Evolutionary conservation across 2,888 invertebrate species (phyloP).

Genomic region (Caenorhabditis wallacei): DNA sequence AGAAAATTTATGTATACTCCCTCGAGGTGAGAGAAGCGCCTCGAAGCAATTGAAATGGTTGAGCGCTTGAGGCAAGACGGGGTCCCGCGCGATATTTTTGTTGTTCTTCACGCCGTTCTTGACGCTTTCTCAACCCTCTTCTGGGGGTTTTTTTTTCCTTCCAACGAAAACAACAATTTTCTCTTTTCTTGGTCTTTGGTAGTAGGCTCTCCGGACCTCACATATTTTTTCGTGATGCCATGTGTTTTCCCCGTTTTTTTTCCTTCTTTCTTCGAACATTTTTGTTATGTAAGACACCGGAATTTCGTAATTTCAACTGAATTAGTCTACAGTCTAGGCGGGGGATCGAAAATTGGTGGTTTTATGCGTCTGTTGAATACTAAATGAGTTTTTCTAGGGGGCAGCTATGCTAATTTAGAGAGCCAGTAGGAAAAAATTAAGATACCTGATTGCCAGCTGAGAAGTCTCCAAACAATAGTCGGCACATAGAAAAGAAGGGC

Average conservation of each 20-base stretch:
- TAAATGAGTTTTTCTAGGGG: not conserved
- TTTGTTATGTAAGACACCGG: conserved; percentile 21
- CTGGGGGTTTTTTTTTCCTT: conserved; percentile 6
- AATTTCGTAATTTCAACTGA: conserved; percentile 11
- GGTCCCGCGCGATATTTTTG: conserved; percentile 53
- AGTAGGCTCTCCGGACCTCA: conserved; percentile 27
- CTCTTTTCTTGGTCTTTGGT: conserved; percentile 41
- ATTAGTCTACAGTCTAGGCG: not conserved
- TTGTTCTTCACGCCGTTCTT: conserved; percentile 57
- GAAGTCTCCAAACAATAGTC: conserved; percentile 83
- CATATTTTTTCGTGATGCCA: conserved; percentile 37
- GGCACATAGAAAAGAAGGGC: conserved; percentile 83
- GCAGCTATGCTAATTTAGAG: not conserved
- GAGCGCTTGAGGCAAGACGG: conserved; percentile 49
- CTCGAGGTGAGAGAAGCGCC: conserved; percentile 49
- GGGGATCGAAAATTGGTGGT: too few species aligned
- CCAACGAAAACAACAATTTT: conserved; percentile 57
- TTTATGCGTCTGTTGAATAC: not conserved
- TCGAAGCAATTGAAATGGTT: conserved; percentile 56
- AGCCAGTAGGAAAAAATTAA: too few species aligned
- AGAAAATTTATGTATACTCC: conserved; percentile 61
- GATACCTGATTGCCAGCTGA: conserved; percentile 83
- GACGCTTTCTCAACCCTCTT: conserved; percentile 29
- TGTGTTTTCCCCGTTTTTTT: conserved; percentile 40
- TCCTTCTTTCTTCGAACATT: conserved; percentile 22